Evolutionary conservation across 2,888 invertebrate species (phyloP).

Genomic region (Ceraclea dissimilis): DNA sequence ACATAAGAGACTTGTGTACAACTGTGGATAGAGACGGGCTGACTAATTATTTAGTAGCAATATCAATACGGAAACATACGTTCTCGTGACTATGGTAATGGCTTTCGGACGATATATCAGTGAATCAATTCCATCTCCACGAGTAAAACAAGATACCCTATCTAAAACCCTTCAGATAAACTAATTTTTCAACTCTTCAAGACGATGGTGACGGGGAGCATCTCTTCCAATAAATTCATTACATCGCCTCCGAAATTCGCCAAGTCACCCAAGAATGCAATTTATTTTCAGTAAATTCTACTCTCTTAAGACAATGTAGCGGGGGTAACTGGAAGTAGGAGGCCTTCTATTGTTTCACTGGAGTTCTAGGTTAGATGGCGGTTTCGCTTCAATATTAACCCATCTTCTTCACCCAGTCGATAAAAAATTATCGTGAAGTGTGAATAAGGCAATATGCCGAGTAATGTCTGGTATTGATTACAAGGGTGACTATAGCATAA

Average conservation of each 20-base stretch:
- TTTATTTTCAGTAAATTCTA: conserved; percentile 1
- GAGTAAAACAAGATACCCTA: too few species aligned
- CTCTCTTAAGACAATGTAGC: too few species aligned
- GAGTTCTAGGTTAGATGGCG: neutral
- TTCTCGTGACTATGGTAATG: too few species aligned
- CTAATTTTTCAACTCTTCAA: neutral
- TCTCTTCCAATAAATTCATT: neutral
- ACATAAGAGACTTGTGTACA: too few species aligned
- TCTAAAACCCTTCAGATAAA: neutral
- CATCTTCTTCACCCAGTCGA: neutral
- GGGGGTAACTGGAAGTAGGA: neutral
- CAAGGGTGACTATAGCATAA: neutral
- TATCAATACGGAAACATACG: too few species aligned
- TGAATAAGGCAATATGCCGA: conserved; percentile 22
- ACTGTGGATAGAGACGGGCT: too few species aligned
- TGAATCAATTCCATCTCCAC: too few species aligned
- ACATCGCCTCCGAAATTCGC: neutral
- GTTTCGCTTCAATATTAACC: neutral
- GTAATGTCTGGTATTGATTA: conserved; percentile 18
- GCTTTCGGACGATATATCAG: too few species aligned
- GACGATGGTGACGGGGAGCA: neutral
- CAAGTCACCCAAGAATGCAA: neutral
- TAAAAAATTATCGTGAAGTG: conserved; percentile 19
- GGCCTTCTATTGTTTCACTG: neutral
- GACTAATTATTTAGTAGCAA: too few species aligned